phyloP scores from a whole-genome alignment of 2,797 vertebrate species.

The Mallotus villosus region DNA sequence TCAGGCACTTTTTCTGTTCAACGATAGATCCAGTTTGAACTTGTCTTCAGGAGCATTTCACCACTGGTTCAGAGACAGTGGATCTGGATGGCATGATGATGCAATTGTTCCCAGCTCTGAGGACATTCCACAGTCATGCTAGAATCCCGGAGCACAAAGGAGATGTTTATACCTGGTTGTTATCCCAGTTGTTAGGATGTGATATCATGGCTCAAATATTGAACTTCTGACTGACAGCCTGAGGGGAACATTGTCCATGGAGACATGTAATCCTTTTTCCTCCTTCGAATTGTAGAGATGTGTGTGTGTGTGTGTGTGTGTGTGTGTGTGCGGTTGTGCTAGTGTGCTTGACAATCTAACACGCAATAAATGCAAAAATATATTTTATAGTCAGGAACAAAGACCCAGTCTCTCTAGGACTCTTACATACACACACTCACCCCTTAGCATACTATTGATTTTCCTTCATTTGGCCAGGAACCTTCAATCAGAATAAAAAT shows the following conservation, averaged over 20 bases:
- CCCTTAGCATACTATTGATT: constrained; percentile 61
- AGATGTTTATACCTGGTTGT: constrained; percentile 43
- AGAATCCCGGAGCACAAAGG: constrained; percentile 33
- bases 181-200: constrained; percentile 46
- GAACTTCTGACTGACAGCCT: constrained; percentile 27
- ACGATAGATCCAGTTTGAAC: background rate
- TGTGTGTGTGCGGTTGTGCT: background rate
- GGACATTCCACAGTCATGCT: constrained; percentile 49
- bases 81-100: constrained; percentile 18
- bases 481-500: constrained; percentile 64
- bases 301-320: background rate
- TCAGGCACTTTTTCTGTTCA: background rate
- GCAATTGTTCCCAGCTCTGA: constrained; percentile 46
- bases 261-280: no score
- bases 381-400: background rate
- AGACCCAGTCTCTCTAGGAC: constrained; percentile 30
- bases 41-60: background rate
- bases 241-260: background rate
- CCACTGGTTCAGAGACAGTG: background rate
- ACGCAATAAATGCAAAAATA: background rate
- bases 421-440: constrained; percentile 22
- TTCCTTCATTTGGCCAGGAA: constrained; percentile 49
- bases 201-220: constrained; percentile 38
- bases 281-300: background rate
- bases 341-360: background rate